These are phyloP conservation scores for Psettodes erumei DNA, from an alignment of 2,113 vertebrate genomes.

Conservation along the genomic window DNA sequence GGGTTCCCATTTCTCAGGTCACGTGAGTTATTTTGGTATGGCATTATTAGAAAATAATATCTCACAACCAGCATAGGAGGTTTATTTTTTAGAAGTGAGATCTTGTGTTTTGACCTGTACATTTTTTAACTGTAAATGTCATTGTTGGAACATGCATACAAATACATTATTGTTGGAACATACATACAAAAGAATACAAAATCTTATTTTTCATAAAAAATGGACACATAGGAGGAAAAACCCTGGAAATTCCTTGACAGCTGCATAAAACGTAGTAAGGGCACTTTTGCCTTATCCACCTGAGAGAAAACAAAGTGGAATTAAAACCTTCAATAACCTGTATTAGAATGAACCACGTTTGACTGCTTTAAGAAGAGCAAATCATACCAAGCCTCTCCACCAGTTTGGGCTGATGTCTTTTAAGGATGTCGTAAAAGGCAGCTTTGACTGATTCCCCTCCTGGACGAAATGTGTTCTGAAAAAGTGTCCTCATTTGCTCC, in stretches of 20 bases:
- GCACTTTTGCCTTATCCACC: neutral
- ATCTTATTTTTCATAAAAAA: neutral
- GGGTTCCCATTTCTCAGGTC: too few species aligned
- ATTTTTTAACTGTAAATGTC: too few species aligned
- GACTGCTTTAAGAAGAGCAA: neutral
- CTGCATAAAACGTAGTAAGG: neutral
- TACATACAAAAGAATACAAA: neutral
- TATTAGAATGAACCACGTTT: neutral
- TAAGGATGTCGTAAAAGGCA: constrained; percentile 62
- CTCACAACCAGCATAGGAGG: too few species aligned
- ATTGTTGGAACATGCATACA: too few species aligned
- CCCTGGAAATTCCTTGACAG: neutral
- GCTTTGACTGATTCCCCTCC: constrained; percentile 37
- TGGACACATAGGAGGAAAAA: neutral
- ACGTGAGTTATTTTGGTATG: too few species aligned
- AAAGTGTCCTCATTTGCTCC: constrained; percentile 24
- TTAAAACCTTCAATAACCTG: neutral
- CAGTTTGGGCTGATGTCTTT: neutral
- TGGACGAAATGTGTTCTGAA: accelerated
- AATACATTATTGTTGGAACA: too few species aligned
- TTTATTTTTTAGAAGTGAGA: too few species aligned
- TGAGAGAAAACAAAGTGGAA: constrained; percentile 2
- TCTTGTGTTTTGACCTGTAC: too few species aligned
- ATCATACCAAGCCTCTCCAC: constrained; percentile 44
- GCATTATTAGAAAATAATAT: too few species aligned